phyloP scores from a whole-genome alignment of 2,888 invertebrate species.

The Sepioteuthis lessoniana region DNA sequence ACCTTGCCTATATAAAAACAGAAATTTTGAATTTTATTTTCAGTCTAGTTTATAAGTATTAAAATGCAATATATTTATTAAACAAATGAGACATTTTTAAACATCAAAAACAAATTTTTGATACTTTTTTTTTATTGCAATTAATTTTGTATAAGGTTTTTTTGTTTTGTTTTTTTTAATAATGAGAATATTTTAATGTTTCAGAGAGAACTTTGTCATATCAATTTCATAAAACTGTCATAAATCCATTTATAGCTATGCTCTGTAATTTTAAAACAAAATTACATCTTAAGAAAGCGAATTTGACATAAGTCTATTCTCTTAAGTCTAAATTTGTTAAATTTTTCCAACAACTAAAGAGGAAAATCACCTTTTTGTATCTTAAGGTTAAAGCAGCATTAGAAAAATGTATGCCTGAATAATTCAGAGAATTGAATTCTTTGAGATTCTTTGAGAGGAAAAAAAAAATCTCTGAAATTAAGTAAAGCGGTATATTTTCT shows the following conservation, averaged over 20 bases:
- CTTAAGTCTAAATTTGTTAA: background rate
- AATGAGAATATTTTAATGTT: background rate
- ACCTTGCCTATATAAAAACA: no score
- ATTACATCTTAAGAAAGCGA: background rate
- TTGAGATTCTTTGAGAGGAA: background rate
- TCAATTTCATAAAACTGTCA: background rate
- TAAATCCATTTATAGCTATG: background rate
- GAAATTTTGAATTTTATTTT: no score
- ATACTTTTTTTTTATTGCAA: no score
- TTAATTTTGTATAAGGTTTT: no score
- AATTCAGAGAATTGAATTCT: slow-evolving; percentile 33
- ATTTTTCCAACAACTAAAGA: background rate
- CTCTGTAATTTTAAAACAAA: background rate
- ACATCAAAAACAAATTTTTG: no score
- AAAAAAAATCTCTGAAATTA: background rate
- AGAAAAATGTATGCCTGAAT: background rate
- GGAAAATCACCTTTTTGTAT: background rate
- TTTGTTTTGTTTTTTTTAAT: no score
- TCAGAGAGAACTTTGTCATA: background rate
- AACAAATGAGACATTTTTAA: no score
- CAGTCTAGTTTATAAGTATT: no score
- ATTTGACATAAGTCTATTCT: background rate
- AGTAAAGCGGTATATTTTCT: background rate
- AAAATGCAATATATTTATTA: no score
- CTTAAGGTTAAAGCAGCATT: background rate